phyloP scores from a whole-genome alignment of 1,140 invertebrate species.

The Phocides pigmalion region DNA sequence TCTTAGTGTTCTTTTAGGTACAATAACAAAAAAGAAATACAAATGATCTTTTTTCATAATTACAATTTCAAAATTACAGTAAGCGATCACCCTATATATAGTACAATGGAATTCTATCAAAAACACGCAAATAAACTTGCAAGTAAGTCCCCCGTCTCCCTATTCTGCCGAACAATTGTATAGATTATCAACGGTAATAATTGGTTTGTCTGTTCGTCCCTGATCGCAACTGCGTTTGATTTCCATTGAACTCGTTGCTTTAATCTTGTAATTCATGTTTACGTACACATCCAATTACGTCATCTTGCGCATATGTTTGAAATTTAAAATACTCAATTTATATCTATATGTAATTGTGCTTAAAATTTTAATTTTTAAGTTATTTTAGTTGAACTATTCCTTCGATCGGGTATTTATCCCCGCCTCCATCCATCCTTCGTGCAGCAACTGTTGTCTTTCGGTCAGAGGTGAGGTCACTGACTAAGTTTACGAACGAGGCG shows the following conservation, averaged over 20 bases:
- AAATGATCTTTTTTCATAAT: too few species aligned
- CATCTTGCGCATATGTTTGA: conserved; percentile 17
- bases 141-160: conserved; percentile 43
- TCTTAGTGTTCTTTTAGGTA: too few species aligned
- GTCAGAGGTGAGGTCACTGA: too few species aligned
- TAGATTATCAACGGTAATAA: conserved; percentile 74
- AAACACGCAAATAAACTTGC: conserved; percentile 48
- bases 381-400: too few species aligned
- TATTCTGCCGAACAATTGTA: conserved; percentile 55
- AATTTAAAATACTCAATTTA: background rate
- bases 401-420: too few species aligned
- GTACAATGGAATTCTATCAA: conserved; percentile 50
- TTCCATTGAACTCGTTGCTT: conserved; percentile 45
- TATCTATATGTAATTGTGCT: too few species aligned
- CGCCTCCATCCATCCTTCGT: too few species aligned
- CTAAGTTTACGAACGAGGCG: too few species aligned
- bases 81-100: conserved; percentile 36
- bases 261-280: conserved; percentile 53
- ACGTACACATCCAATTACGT: conserved; percentile 10
- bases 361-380: too few species aligned
- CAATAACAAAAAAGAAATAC: too few species aligned
- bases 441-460: too few species aligned
- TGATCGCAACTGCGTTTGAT: conserved; percentile 53
- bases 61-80: too few species aligned
- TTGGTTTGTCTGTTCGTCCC: conserved; percentile 70